Evolutionary conservation across 1,140 invertebrate genomes (phyloP), one percentile per base, ranked within the genome.

Genomic region (Danaus plexippus): DNA sequence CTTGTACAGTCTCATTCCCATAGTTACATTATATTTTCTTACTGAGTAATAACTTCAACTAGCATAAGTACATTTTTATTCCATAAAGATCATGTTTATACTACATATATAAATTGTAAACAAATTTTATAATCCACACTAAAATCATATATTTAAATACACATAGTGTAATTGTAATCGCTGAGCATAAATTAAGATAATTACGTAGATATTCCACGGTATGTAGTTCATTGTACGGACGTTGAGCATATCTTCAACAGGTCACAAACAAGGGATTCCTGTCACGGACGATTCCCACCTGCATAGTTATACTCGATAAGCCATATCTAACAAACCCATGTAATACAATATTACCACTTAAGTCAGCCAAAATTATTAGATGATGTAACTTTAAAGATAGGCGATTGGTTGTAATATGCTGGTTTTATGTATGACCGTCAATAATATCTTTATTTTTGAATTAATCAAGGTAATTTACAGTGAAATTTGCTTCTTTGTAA

Each of bases 251-350:
- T 72, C 66, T 71, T 73, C 66, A 73, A 73, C 69, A 71, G 71
- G 71, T 76, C 73, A 69, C 64, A 71, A 60, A 71, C 70, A 70
- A 68, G 67, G 69, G 59, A 81, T 77, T 76, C 70, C 59, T 69
- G 75, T 80, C 78, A 84, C 76, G 80, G 61, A 66, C 59, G 50
- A 54, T 66, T 69, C 54, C 49, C 72, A 80, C 77, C 77, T 84
- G 80, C 75, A 79, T 81, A 54, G 45, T 65, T 64, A 80, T 73
- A 58, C 50, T 45, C 43, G 59, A 70, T 65, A 67, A 67, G 58
- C 58, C 53, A 58, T 57, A 61, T 64, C 43, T 53, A 54, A 22
- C 47, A 43, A 18, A 52, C 22, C 22, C 22, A 32, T 32, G 22
- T 32, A 32, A 32, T 32, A 6, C 5, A 32, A 32, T 32, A 32